A percentile compares a stretch with the other conserved stretches of the same genome.
phyloP scores from a whole-genome alignment of 2,113 vertebrate species.

The Bagarius yarrelli region DNA sequence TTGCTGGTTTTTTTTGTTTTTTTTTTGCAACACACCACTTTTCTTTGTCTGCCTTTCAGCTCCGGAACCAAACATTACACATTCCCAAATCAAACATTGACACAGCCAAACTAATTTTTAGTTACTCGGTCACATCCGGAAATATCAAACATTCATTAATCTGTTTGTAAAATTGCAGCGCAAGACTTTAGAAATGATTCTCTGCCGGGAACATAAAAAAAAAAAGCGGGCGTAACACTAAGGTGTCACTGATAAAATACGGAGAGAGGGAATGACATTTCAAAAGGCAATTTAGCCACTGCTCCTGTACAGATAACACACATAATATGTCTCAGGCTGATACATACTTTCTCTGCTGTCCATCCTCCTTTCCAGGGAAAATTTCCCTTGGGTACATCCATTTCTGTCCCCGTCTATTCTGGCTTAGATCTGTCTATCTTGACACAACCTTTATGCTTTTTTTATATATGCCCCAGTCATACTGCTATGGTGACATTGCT shows the following conservation, averaged over 20 bases:
- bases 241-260: conserved; percentile 22
- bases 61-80: neutral
- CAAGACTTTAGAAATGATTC: conserved; percentile 3
- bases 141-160: conserved; percentile 23
- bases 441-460: neutral
- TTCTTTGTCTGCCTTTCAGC: conserved; percentile 1
- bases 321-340: neutral
- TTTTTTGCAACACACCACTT: neutral
- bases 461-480: too few relatives aligned
- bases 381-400: neutral
- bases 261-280: conserved; percentile 53
- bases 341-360: neutral
- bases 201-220: neutral
- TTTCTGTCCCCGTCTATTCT: neutral
- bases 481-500: neutral
- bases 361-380: neutral
- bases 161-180: neutral
- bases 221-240: neutral
- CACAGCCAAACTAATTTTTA: neutral
- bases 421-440: neutral
- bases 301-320: conserved; percentile 17
- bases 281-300: conserved; percentile 58
- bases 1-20: conserved; percentile 6
- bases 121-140: neutral
- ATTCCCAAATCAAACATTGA: conserved; percentile 21